A percentile compares a stretch with the other conserved stretches of the same genome.
Evolutionary conservation across 1,140 invertebrate species (phyloP).

Genomic region (Apis cerana): DNA sequence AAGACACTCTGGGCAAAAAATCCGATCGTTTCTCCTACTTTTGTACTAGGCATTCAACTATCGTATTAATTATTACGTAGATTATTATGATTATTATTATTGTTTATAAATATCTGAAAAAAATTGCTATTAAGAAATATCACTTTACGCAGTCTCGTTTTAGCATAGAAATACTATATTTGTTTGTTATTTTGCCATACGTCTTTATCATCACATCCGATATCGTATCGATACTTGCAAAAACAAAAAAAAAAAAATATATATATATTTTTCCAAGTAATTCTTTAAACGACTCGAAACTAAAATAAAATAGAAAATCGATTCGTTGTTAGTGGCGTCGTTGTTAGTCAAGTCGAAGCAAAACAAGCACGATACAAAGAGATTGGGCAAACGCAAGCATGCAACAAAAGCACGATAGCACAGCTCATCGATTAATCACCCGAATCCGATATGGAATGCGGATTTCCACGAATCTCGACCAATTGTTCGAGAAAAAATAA

Average conservation of each 20-base stretch:
- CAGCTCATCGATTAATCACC: conserved; percentile 5
- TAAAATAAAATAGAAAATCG: not conserved
- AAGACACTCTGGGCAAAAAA: not conserved
- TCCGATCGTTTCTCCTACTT: not conserved
- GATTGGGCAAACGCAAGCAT: conserved; percentile 47
- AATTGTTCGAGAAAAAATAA: not conserved
- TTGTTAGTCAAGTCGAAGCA: conserved; percentile 36
- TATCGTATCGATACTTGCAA: not conserved
- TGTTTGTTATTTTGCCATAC: not conserved
- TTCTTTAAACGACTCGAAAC: not conserved
- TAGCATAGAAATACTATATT: not conserved
- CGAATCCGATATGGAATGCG: conserved; percentile 20
- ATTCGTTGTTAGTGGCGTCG: not conserved
- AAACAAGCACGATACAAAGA: conserved; percentile 55
- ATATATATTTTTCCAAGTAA: not conserved
- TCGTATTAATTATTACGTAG: too few relatives aligned
- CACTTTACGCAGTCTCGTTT: not conserved
- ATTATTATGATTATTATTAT: not conserved
- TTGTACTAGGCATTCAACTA: conserved; percentile 8
- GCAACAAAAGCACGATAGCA: conserved; percentile 26
- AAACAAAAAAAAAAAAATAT: not conserved
- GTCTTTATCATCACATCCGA: too few relatives aligned
- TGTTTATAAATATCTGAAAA: not conserved
- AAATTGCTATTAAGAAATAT: not conserved
- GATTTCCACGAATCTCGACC: not conserved